These are phyloP conservation scores for Isichthys henryi DNA, from an alignment of 2,113 vertebrate species.

Conservation along the genomic window DNA sequence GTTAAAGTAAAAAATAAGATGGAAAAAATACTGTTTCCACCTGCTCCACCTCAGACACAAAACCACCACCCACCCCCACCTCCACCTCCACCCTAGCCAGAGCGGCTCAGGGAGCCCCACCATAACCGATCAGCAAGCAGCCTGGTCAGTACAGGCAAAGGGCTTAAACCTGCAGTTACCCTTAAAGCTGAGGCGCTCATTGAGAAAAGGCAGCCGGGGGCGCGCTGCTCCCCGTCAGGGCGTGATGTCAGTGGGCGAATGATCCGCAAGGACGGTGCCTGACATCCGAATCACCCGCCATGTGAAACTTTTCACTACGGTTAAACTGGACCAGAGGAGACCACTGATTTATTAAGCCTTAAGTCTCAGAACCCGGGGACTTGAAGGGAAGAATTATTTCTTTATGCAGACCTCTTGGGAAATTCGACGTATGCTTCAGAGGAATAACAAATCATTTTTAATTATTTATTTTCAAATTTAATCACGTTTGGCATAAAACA, in stretches of 20 bases:
- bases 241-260: background rate
- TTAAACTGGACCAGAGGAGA: background rate
- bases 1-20: background rate
- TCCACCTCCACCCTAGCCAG: background rate
- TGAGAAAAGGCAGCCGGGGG: background rate
- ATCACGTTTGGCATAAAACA: background rate
- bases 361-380: background rate
- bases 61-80: background rate
- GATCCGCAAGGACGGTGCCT: background rate
- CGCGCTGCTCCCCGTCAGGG: background rate
- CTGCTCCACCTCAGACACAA: background rate
- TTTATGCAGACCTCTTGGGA: background rate
- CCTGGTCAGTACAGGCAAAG: background rate
- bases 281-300: background rate
- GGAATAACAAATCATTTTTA: background rate
- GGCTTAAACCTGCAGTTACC: background rate
- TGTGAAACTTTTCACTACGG: background rate
- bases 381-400: background rate
- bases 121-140: background rate
- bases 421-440: background rate
- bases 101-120: background rate
- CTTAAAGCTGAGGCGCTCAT: background rate
- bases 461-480: background rate
- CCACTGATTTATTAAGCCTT: constrained; percentile 32
- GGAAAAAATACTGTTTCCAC: background rate